phyloP scores from a whole-genome alignment of 2,797 vertebrate species.

The Falco novaeseelandiae region DNA sequence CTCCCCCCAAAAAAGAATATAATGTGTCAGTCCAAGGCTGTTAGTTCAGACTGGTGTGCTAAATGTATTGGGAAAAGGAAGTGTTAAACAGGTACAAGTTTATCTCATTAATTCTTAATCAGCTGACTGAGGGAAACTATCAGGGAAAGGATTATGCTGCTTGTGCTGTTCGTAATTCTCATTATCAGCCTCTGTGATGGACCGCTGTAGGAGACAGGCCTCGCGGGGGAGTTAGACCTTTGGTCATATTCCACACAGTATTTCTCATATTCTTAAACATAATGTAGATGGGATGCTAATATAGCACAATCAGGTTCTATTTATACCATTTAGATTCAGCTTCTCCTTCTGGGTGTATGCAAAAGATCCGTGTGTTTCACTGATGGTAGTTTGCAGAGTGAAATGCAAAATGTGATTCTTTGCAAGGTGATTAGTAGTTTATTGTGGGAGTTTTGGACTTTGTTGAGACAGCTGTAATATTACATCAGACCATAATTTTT shows the following conservation, averaged over 20 bases:
- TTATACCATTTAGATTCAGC: background rate
- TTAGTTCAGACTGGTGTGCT: background rate
- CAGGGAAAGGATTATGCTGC: background rate
- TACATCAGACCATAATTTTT: background rate
- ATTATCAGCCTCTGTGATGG: background rate
- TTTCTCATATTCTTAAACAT: background rate
- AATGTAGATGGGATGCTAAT: background rate
- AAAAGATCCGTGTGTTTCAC: background rate
- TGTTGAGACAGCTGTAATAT: background rate
- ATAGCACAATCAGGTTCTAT: background rate
- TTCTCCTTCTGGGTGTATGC: background rate
- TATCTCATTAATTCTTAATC: background rate
- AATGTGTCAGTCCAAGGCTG: background rate
- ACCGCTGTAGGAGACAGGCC: background rate
- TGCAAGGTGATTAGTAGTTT: background rate
- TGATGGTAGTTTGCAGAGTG: background rate
- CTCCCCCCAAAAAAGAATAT: background rate
- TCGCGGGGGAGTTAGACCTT: background rate
- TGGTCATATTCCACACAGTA: background rate
- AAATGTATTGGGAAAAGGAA: background rate
- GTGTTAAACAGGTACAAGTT: background rate
- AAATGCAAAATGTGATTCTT: background rate
- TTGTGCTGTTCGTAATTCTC: background rate
- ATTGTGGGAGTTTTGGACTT: background rate
- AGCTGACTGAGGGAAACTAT: background rate